A percentile compares a stretch with the other conserved stretches of the same genome.
Evolutionary conservation across 2,888 invertebrate species (phyloP).

Genomic region (Lysandra bellargus): DNA sequence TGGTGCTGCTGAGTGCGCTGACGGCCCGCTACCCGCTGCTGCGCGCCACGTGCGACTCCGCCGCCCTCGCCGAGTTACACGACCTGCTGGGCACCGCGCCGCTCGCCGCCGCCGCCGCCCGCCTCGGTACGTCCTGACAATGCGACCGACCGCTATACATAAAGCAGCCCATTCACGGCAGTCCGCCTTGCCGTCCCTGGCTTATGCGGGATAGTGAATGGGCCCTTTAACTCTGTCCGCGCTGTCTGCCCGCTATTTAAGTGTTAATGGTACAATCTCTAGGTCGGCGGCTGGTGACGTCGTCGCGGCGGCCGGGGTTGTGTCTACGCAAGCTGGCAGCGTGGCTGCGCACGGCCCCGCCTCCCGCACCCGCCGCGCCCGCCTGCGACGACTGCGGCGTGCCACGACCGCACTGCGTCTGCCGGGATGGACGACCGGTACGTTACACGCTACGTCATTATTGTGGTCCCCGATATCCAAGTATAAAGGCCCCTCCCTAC

Average conservation of each 20-base stretch:
- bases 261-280: not conserved
- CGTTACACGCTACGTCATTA: not conserved
- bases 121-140: conserved; percentile 77
- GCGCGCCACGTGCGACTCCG: conserved; percentile 85
- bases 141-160: too few species aligned
- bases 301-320: conserved; percentile 54
- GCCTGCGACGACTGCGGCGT: conserved; percentile 42
- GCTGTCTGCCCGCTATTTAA: too few species aligned
- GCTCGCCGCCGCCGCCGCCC: conserved; percentile 82
- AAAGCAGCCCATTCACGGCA: too few species aligned
- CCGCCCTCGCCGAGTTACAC: conserved; percentile 90
- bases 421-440: conserved; percentile 52
- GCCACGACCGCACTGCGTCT: conserved; percentile 50
- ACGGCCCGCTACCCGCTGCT: conserved; percentile 92
- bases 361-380: conserved; percentile 38
- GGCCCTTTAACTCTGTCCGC: too few species aligned
- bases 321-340: conserved; percentile 60
- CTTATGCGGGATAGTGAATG: too few species aligned
- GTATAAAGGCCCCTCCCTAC: too few species aligned
- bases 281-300: conserved; percentile 58
- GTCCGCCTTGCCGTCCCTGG: too few species aligned
- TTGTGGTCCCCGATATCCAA: too few species aligned
- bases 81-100: conserved; percentile 87
- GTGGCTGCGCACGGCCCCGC: conserved; percentile 48
- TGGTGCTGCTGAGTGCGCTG: conserved; percentile 86